phyloP scores from a whole-genome alignment of 2,888 invertebrate genomes.

The Dendrolimus houi region DNA sequence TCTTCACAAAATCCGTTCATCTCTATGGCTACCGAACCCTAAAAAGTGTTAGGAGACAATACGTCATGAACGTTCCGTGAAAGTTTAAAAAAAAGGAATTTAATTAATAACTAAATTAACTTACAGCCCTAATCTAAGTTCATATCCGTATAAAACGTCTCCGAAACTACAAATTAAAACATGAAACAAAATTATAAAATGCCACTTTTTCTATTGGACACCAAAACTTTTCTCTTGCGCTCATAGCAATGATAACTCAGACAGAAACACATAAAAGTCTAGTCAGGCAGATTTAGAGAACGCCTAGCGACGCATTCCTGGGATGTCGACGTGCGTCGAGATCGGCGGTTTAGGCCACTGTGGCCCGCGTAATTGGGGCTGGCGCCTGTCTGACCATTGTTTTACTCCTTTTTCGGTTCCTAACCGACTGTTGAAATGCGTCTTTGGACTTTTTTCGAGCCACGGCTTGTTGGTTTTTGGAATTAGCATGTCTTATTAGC shows the following conservation, averaged over 20 bases:
- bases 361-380: constrained; percentile 57
- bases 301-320: constrained; percentile 11
- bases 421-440: constrained; percentile 24
- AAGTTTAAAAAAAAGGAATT: no score
- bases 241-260: constrained; percentile 14
- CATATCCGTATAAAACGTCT: no score
- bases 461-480: constrained; percentile 70
- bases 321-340: constrained; percentile 13
- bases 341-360: constrained; percentile 28
- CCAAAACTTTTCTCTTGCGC: background rate
- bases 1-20: no score
- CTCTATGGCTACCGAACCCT: no score
- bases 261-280: constrained; percentile 13
- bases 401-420: constrained; percentile 55
- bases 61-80: no score
- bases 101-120: no score
- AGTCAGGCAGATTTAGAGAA: background rate
- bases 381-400: constrained; percentile 64
- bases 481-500: constrained; percentile 76
- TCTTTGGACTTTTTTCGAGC: constrained; percentile 34
- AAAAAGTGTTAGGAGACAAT: no score
- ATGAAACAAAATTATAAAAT: background rate
- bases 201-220: no score
- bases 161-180: no score
- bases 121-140: no score